Percentiles rank a stretch among this genome's conserved stretches.
Evolutionary conservation across 1,140 invertebrate species (phyloP).

Genomic region (Mercenaria mercenaria): DNA sequence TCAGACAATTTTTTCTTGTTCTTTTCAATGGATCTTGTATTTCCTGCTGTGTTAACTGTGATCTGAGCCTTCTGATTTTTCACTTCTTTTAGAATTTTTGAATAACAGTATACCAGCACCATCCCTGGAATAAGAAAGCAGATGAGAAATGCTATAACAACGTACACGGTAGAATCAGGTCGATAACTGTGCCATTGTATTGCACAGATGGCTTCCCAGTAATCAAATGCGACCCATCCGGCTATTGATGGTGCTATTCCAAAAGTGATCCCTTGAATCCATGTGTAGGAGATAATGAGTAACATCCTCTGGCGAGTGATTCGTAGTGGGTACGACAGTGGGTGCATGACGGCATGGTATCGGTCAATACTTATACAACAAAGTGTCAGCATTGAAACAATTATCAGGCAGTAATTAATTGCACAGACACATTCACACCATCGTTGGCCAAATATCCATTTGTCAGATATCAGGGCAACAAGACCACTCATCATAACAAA

Average conservation of each 20-base stretch:
- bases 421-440: constrained; percentile 82
- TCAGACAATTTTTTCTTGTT: constrained; percentile 67
- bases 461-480: constrained; percentile 72
- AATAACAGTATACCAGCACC: constrained; percentile 79
- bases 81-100: constrained; percentile 74
- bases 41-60: background rate
- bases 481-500: constrained; percentile 82
- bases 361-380: constrained; percentile 84
- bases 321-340: constrained; percentile 76
- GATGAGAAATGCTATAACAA: constrained; percentile 83
- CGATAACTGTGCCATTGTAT: constrained; percentile 83
- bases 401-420: constrained; percentile 84
- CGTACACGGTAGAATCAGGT: constrained; percentile 78
- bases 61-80: constrained; percentile 56
- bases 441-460: constrained; percentile 68
- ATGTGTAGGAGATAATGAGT: constrained; percentile 75
- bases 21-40: background rate
- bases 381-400: constrained; percentile 85
- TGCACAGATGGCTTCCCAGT: constrained; percentile 85
- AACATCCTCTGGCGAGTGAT: constrained; percentile 73
- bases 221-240: constrained; percentile 85
- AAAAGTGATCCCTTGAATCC: constrained; percentile 81
- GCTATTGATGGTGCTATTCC: constrained; percentile 76
- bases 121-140: constrained; percentile 83
- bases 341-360: constrained; percentile 79